phyloP scores from a whole-genome alignment of 2,113 vertebrate genomes.

The Paraplagusia blochii region DNA sequence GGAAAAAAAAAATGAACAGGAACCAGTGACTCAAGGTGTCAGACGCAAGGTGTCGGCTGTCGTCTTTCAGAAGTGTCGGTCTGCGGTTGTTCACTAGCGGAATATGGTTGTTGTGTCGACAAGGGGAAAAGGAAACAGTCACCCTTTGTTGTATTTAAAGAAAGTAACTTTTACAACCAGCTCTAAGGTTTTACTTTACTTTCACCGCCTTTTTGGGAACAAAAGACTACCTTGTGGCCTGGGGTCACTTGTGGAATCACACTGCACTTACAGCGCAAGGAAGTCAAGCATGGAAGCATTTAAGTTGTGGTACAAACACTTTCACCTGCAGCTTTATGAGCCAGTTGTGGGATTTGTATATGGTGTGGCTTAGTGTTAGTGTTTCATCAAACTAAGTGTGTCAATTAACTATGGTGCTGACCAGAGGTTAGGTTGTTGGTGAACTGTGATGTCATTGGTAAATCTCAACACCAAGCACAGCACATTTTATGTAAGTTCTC shows the following conservation, averaged over 20 bases:
- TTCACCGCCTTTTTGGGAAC: slow-evolving; percentile 3
- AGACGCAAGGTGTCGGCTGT: background rate
- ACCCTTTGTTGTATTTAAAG: slow-evolving; percentile 22
- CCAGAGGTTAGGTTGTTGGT: too few species aligned
- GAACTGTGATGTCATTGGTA: too few species aligned
- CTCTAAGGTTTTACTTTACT: slow-evolving; percentile 1
- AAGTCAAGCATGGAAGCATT: too few species aligned
- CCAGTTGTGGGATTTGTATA: too few species aligned
- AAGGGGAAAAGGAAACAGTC: slow-evolving; percentile 9
- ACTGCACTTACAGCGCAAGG: background rate
- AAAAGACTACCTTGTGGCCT: too few species aligned
- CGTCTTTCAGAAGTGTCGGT: slow-evolving; percentile 4
- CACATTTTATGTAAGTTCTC: too few species aligned
- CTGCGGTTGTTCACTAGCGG: slow-evolving; percentile 18
- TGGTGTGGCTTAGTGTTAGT: too few species aligned
- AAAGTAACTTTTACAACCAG: background rate
- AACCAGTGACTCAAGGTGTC: slow-evolving; percentile 6
- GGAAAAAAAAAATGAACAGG: background rate
- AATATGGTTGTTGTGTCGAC: slow-evolving; percentile 27
- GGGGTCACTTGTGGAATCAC: background rate
- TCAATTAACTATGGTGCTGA: too few species aligned
- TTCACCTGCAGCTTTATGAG: too few species aligned
- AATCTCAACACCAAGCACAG: too few species aligned
- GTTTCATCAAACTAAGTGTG: too few species aligned
- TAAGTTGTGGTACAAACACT: too few species aligned